Evolutionary conservation across 2,113 vertebrate species (phyloP), one percentile per base, ranked within the genome.

Genomic region (Clarias magur): DNA sequence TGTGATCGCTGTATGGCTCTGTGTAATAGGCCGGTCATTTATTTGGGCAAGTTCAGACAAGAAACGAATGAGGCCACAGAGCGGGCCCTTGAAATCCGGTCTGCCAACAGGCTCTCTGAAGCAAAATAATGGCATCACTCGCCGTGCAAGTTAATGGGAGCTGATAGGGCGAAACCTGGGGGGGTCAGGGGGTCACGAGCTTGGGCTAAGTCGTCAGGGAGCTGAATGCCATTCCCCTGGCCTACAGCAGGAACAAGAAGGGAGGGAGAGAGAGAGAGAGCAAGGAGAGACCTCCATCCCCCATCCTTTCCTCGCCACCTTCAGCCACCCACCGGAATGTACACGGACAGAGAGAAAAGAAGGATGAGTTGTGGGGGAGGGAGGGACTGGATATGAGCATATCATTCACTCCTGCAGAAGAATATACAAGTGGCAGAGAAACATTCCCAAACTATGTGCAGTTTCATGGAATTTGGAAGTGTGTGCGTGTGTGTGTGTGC

Each of bases 91-190:
- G 95, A 60, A 88, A 96, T 96, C 94, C 95, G 85, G 93, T 91
- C 92, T 88, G 92, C 95, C 95, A 96, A 88, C 95, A 92, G 95
- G 94, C 88, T 93, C 94, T 95, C 90, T 96, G 95, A 94, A 97
- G 95, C 95, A 95, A 96, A 96, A 96, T 95, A 97, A 97, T 96
- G 95, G 96, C 96, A 96, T 97, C 97, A 96, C 91, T 94, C 93
- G 91, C 88, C 38, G 91, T 94, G 94, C 76, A 92, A 95, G 95
- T 95, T 97, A 97, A 97, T 97, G 91, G 90, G 95, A 96, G 93
- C 80, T 94, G 97, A 98, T 96, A 96, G 97, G 94, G 94, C 94
- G 91, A 95, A 96, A 96, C 94, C 94, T 90, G 92, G 88, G 91
- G 91, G 94, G 97, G 96, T 97, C 95, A 95, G 92, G 89, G 80